Percentiles rank a stretch among this genome's conserved stretches.
Conservation (phyloP, 1,140 invertebrate genomes). For the Homarus americanus region DNA sequence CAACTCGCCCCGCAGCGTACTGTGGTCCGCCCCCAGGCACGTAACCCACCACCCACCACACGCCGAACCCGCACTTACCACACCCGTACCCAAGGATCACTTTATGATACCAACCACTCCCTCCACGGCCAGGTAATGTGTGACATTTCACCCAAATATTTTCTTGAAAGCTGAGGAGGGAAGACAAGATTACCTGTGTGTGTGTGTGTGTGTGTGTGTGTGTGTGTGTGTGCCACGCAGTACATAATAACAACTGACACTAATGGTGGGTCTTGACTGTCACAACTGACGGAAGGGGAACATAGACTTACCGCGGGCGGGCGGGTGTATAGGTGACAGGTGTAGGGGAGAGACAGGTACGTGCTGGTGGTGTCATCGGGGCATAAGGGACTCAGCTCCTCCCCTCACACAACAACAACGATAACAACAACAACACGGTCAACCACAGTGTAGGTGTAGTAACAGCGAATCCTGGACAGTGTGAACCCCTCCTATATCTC, state of each 20-base stretch:
- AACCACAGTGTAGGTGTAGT: no score
- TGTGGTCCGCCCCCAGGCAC: neutral
- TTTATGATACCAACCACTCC: neutral
- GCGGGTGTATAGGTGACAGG: no score
- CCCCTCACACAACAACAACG: neutral
- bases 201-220: neutral
- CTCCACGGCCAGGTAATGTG: no score
- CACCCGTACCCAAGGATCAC: neutral
- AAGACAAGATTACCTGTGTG: neutral
- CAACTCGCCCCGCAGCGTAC: conserved; percentile 14
- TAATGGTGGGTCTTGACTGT: neutral
- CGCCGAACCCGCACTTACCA: neutral
- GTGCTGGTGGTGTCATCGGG: no score
- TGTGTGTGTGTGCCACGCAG: neutral
- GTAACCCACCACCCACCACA: neutral
- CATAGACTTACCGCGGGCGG: neutral
- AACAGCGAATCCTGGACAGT: no score
- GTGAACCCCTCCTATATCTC: no score
- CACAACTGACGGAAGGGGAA: neutral
- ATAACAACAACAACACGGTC: no score
- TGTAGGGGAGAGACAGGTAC: neutral
- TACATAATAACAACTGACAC: no score
- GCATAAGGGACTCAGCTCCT: no score
- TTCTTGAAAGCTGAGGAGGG: neutral
- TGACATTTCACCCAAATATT: neutral